Evolutionary conservation across 1,140 invertebrate genomes (phyloP).

Genomic region (Sitobion miscanthi): DNA sequence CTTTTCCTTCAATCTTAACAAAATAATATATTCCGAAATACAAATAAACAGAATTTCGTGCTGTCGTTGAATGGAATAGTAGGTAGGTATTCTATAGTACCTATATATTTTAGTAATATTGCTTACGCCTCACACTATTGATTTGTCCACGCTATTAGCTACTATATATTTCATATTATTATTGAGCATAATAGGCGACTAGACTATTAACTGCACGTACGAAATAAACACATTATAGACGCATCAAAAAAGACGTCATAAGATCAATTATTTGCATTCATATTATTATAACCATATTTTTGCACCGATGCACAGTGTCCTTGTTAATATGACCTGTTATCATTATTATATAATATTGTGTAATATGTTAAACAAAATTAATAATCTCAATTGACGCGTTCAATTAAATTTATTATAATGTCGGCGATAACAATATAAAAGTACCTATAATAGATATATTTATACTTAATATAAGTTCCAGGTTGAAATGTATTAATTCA

Average conservation of each 20-base stretch:
- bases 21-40: no score
- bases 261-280: constrained; percentile 18
- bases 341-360: neutral
- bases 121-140: neutral
- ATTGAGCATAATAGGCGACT: neutral
- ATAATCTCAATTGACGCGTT: neutral
- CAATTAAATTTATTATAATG: neutral
- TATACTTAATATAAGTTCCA: neutral
- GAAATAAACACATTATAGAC: neutral
- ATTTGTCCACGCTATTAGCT: neutral
- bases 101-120: neutral
- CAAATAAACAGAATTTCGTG: no score
- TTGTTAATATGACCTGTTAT: neutral
- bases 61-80: no score
- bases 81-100: no score
- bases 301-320: neutral
- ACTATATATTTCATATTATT: neutral
- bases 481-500: neutral
- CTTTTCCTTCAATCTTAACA: no score
- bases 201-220: neutral
- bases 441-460: neutral
- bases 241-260: neutral
- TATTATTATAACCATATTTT: neutral
- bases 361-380: neutral
- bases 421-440: neutral